A percentile compares a stretch with the other conserved stretches of the same genome.
These are phyloP conservation scores for Brachypterus glaber DNA, from an alignment of 2,888 invertebrate species.

Conservation along the genomic window DNA sequence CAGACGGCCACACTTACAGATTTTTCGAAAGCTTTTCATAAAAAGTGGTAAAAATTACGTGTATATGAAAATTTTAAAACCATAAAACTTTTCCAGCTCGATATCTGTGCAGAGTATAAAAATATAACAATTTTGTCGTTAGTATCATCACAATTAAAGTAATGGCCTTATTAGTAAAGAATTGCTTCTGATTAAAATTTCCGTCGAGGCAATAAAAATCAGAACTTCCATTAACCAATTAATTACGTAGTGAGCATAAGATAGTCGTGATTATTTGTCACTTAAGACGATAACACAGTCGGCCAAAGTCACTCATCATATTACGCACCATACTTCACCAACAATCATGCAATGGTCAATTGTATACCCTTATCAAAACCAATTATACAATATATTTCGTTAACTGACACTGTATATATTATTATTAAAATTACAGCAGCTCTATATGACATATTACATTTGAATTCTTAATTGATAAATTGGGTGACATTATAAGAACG, in stretches of 20 bases:
- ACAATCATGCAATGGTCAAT: slow-evolving; percentile 22
- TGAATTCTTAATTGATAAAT: slow-evolving; percentile 41
- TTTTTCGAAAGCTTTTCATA: too few species aligned
- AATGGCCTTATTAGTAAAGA: slow-evolving; percentile 17
- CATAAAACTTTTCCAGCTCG: too few species aligned
- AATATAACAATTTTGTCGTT: slow-evolving; percentile 20
- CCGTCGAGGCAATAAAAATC: slow-evolving; percentile 35
- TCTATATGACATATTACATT: slow-evolving; percentile 36
- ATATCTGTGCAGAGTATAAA: too few species aligned
- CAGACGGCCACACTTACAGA: too few species aligned
- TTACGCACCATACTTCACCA: slow-evolving; percentile 11
- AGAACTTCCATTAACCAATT: slow-evolving; percentile 40
- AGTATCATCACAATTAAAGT: slow-evolving; percentile 23
- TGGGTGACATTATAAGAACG: slow-evolving; percentile 36
- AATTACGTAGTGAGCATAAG: slow-evolving; percentile 35
- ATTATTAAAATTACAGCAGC: slow-evolving; percentile 39
- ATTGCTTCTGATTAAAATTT: slow-evolving; percentile 30
- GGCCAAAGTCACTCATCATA: slow-evolving; percentile 21
- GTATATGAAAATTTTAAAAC: too few species aligned
- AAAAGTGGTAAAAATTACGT: too few species aligned
- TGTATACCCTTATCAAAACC: slow-evolving; percentile 41
- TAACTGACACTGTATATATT: slow-evolving; percentile 40
- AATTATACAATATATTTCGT: slow-evolving; percentile 41
- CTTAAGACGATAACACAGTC: slow-evolving; percentile 38
- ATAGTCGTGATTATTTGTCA: slow-evolving; percentile 41